These are phyloP conservation scores for Coturnix japonica DNA, from an alignment of 2,113 vertebrate species.

Conservation along the genomic window DNA sequence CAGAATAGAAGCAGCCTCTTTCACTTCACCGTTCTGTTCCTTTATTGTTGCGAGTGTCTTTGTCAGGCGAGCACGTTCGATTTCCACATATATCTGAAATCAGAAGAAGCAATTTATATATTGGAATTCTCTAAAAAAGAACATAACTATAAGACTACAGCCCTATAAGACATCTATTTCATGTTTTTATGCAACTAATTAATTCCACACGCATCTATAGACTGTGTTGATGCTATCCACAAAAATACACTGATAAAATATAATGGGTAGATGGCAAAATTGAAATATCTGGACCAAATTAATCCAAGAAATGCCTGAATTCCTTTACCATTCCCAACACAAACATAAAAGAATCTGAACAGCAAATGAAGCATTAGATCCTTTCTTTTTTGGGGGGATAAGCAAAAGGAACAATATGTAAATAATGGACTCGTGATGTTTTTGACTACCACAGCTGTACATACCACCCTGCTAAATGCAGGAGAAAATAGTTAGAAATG, in stretches of 20 bases:
- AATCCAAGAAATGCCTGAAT: background rate
- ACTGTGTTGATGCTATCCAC: background rate
- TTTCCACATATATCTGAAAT: conserved; percentile 97
- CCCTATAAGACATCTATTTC: background rate
- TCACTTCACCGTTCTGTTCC: conserved; percentile 93
- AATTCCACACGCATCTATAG: background rate
- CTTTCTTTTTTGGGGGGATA: background rate
- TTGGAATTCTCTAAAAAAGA: background rate
- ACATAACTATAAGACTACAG: background rate
- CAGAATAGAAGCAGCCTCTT: conserved; percentile 94
- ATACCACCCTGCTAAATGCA: background rate
- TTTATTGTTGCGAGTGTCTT: conserved; percentile 94
- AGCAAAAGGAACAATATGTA: background rate
- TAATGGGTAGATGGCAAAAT: accelerated
- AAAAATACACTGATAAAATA: background rate
- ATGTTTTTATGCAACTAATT: background rate
- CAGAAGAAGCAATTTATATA: background rate
- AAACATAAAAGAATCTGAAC: background rate
- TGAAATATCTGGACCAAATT: background rate
- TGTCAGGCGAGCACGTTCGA: conserved; percentile 94
- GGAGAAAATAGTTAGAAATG: background rate
- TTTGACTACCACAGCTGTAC: background rate
- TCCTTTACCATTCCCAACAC: background rate
- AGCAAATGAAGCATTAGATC: background rate
- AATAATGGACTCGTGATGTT: background rate